Percentiles rank a stretch among this genome's conserved stretches.
phyloP scores from a whole-genome alignment of 1,140 invertebrate species.

The Hyles vespertilio region DNA sequence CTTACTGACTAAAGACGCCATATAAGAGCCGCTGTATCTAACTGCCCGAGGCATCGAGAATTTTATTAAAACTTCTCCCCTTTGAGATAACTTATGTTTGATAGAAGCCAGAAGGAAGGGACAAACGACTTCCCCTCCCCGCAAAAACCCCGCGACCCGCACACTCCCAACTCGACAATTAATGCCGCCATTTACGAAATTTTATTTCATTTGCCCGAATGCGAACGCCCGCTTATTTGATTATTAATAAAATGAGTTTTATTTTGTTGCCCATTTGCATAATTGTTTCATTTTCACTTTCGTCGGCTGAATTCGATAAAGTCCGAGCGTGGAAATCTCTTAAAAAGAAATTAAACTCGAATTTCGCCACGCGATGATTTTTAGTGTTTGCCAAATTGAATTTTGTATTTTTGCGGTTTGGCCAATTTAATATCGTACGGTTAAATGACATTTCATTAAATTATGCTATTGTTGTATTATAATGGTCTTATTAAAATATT shows the following conservation, averaged over 20 bases:
- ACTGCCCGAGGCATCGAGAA: constrained; percentile 53
- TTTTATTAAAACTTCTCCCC: constrained; percentile 70
- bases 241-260: constrained; percentile 71
- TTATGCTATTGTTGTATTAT: neutral
- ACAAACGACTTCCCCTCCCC: constrained; percentile 10
- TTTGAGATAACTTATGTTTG: constrained; percentile 66
- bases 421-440: neutral
- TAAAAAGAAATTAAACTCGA: constrained; percentile 46
- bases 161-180: constrained; percentile 41
- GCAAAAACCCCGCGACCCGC: constrained; percentile 7
- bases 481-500: neutral
- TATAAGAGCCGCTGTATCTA: constrained; percentile 45
- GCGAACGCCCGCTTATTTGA: constrained; percentile 60
- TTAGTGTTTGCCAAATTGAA: constrained; percentile 6
- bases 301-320: constrained; percentile 43
- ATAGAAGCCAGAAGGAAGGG: constrained; percentile 51
- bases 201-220: constrained; percentile 61
- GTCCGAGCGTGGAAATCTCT: constrained; percentile 31
- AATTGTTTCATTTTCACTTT: constrained; percentile 67
- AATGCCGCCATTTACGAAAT: constrained; percentile 67
- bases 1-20: constrained; percentile 41
- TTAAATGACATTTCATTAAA: no score
- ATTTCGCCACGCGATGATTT: constrained; percentile 15
- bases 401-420: constrained; percentile 2
- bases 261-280: constrained; percentile 64